These are phyloP conservation scores for Porites cylindrica DNA, from an alignment of 92 coral and sea anemone species.

Conservation along the genomic window DNA sequence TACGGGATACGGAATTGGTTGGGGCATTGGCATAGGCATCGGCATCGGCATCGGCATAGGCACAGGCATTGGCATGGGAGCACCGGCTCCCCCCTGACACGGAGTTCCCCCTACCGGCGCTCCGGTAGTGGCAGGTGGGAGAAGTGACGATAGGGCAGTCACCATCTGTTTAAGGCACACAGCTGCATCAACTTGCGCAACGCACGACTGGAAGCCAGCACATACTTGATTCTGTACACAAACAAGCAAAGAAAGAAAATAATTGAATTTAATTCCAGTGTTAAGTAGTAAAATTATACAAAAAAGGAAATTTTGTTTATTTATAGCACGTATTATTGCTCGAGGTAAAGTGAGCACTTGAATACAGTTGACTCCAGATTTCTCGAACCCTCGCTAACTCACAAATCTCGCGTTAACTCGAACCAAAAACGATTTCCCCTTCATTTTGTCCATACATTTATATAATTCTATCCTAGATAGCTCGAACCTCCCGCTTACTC, in stretches of 20 bases:
- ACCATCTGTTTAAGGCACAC: constrained; percentile 17
- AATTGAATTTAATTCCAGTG: no score
- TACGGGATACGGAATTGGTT: constrained; percentile 17
- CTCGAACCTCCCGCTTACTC: no score
- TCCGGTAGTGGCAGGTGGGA: background rate
- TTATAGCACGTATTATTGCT: no score
- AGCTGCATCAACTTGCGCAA: constrained; percentile 10
- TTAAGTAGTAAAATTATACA: background rate
- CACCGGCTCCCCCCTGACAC: constrained; percentile 10
- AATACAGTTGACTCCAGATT: no score
- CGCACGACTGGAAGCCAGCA: constrained; percentile 16
- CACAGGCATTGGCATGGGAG: constrained; percentile 1
- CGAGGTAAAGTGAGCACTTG: no score
- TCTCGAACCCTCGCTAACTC: no score
- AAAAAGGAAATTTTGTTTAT: no score
- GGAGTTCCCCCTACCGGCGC: background rate
- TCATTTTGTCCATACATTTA: no score
- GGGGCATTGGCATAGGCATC: constrained; percentile 1
- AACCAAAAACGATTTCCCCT: no score
- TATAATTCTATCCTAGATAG: no score
- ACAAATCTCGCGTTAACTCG: no score
- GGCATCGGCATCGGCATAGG: constrained; percentile 4
- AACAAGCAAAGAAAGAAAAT: background rate
- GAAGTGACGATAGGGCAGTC: background rate
- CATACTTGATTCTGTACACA: constrained; percentile 11